Base-by-base conservation (phyloP, 2,797 vertebrate genomes). In the Chelon labrosus region DNA sequence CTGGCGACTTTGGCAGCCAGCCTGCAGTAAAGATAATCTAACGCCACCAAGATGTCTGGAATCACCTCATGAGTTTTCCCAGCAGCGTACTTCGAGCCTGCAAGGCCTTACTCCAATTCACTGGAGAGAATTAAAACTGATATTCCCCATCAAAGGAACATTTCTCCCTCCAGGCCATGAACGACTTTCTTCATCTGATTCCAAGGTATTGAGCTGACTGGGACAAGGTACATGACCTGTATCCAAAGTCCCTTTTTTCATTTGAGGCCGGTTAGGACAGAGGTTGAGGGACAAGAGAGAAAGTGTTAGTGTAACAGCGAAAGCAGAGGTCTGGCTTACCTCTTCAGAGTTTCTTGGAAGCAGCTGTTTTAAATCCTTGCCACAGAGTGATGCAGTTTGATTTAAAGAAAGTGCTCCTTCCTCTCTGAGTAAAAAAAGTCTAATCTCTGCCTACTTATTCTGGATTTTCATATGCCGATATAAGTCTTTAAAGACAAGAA, bases 31-130 rank as follows among this genome's bases (percentile, higher is more conserved):
- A 89, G 90, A 89, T 90, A 87, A 80, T 78, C 76, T 87, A 87
- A 90, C 62, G 50, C 78, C 81, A 88, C 83, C 72, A 80, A 89
- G 90, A 91, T 87, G 90, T 92, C 80, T 88, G 85, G 75, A 86
- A 69, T 74, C 7, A 76, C 84, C 82, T 76, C 47, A 1, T 72
- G 83, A 87, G 67, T 77, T 84, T 84, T 79, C 73, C 81, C 70
- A 81, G 77, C 64, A 77, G 65, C 64, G 7, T 27, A 63, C 75
- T 62, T 55, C 65, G 62, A 62, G 81, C 61, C 79, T 64, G 37
- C 27, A 2, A 80, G 71, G 76, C 73, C 75, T 60, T 37, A 41
- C 66, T 69, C 46, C 31, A 46, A 74, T 56, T 80, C 85, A 65
- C 76, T 77, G 80, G 80, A 84, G 83, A 85, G 84, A 89, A 90